A percentile compares a stretch with the other conserved stretches of the same genome.
These are phyloP conservation scores for Prionailurus viverrinus DNA, from an alignment of 2,113 vertebrate genomes.

Conservation along the genomic window DNA sequence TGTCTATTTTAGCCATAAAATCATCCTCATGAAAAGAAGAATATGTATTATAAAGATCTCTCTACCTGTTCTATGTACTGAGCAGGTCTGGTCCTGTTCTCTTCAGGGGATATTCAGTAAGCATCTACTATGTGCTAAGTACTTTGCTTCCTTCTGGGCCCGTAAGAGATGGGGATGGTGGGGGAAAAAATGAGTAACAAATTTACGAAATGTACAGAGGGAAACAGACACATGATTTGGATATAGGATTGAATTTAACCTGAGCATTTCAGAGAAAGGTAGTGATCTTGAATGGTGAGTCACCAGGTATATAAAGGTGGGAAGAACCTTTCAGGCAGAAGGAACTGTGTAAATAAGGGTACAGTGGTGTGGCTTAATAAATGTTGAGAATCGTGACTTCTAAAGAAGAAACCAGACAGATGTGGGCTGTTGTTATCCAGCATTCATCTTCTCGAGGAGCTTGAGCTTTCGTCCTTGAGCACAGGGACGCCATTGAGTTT, in stretches of 20 bases:
- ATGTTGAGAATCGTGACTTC: background rate
- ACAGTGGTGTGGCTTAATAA: background rate
- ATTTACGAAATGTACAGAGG: background rate
- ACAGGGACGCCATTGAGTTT: background rate
- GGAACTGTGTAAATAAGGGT: background rate
- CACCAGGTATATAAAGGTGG: background rate
- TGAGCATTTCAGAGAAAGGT: background rate
- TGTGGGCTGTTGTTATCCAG: background rate
- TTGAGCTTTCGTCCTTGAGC: background rate
- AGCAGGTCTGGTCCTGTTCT: background rate
- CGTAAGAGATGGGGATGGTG: background rate
- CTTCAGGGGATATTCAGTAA: background rate
- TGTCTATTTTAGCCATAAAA: background rate
- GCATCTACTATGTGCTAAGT: background rate
- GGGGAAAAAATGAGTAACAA: background rate
- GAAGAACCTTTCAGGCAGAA: background rate
- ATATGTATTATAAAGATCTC: background rate
- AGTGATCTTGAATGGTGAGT: background rate
- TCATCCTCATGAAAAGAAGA: background rate
- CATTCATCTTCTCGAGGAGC: background rate
- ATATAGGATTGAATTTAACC: background rate
- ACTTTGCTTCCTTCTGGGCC: background rate
- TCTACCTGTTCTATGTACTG: background rate
- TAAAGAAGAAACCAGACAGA: background rate
- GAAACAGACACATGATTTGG: background rate